These are phyloP conservation scores for Nomada goodeniana DNA, from an alignment of 2,888 invertebrate species.

Conservation along the genomic window DNA sequence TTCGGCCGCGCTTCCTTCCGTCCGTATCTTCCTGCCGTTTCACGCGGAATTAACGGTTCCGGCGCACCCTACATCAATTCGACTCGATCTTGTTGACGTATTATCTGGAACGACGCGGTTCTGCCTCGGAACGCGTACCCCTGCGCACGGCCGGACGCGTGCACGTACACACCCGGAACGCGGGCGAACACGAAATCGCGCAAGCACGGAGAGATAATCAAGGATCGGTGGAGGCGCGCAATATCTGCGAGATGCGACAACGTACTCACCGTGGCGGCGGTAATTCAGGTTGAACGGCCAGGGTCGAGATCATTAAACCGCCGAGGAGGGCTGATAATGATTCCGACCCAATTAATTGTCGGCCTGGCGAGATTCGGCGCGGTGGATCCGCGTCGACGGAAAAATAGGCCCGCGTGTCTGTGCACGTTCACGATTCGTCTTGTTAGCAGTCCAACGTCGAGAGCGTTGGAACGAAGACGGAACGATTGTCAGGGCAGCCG, in stretches of 20 bases:
- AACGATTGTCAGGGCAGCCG: not conserved
- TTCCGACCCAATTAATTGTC: slow-evolving; percentile 69
- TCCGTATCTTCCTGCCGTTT: slow-evolving; percentile 30
- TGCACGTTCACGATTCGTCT: slow-evolving; percentile 9
- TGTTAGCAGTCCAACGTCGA: not conserved
- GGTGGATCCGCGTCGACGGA: slow-evolving; percentile 19
- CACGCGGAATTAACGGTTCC: slow-evolving; percentile 34
- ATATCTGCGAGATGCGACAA: slow-evolving; percentile 57
- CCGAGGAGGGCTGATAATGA: slow-evolving; percentile 65
- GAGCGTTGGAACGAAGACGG: not conserved
- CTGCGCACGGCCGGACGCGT: not conserved
- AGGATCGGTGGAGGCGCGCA: slow-evolving; percentile 11
- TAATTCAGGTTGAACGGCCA: slow-evolving; percentile 69
- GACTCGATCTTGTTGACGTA: slow-evolving; percentile 52
- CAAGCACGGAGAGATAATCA: too few relatives aligned
- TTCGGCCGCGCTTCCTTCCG: slow-evolving; percentile 26
- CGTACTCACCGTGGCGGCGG: slow-evolving; percentile 52
- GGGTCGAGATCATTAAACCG: slow-evolving; percentile 68
- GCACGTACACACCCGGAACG: not conserved
- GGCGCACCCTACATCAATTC: slow-evolving; percentile 42
- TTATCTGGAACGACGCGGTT: slow-evolving; percentile 48
- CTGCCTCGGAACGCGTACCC: slow-evolving; percentile 15
- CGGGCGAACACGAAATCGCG: too few relatives aligned
- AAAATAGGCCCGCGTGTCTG: slow-evolving; percentile 30
- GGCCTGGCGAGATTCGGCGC: slow-evolving; percentile 48